phyloP scores from a whole-genome alignment of 2,113 vertebrate genomes.

The Caloenas nicobarica region DNA sequence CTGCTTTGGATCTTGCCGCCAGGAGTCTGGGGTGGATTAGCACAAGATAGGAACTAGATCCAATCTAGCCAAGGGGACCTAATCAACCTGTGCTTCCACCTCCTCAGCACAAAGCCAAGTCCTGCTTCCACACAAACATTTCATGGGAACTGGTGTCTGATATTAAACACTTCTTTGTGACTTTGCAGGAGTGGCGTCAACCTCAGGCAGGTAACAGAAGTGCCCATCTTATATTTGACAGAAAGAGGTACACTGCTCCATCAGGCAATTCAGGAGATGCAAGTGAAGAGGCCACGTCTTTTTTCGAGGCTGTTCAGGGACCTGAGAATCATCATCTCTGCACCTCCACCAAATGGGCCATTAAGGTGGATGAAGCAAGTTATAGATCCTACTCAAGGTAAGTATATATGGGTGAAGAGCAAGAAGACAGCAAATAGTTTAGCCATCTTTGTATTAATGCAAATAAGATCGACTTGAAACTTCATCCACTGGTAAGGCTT shows the following conservation, averaged over 20 bases:
- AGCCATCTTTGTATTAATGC: not conserved
- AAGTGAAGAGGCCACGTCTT: not conserved
- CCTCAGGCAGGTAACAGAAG: not conserved
- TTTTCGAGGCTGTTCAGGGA: not conserved
- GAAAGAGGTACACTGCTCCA: not conserved
- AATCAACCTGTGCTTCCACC: not conserved
- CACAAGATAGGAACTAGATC: slow-evolving; percentile 30
- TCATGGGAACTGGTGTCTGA: not conserved
- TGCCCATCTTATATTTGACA: not conserved
- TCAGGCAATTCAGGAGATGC: not conserved
- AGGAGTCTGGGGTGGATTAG: slow-evolving; percentile 55
- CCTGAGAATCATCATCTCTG: not conserved
- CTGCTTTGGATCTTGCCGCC: slow-evolving; percentile 40
- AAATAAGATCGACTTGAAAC: not conserved
- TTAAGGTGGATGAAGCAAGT: not conserved
- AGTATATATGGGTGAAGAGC: not conserved
- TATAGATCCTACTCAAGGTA: not conserved
- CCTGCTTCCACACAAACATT: not conserved
- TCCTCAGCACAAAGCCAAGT: not conserved
- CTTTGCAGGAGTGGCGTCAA: not conserved
- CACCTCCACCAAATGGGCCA: not conserved
- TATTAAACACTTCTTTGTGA: not conserved
- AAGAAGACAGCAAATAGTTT: not conserved
- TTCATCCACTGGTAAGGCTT: not conserved
- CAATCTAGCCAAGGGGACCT: not conserved